Evolutionary conservation across 2,797 vertebrate genomes (phyloP).

Genomic region (Chromis chromis): DNA sequence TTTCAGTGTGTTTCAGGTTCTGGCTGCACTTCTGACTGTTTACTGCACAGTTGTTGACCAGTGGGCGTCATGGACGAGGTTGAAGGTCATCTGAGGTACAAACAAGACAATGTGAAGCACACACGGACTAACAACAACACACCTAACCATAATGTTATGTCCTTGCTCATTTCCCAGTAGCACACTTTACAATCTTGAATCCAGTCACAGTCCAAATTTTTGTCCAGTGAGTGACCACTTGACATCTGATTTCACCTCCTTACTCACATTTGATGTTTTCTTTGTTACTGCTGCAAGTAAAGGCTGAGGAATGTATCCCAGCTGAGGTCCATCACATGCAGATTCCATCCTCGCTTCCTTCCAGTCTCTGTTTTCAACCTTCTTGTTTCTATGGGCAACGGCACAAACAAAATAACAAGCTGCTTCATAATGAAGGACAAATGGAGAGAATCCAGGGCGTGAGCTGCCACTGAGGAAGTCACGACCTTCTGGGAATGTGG

Average conservation of each 20-base stretch:
- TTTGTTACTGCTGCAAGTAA: background rate
- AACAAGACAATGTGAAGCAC: background rate
- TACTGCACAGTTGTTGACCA: background rate
- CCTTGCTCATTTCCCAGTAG: background rate
- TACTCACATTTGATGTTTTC: conserved; percentile 2
- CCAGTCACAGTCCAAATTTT: background rate
- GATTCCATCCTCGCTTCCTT: conserved; percentile 43
- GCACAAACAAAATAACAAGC: conserved; percentile 50
- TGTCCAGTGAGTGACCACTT: background rate
- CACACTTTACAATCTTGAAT: background rate
- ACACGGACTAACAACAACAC: background rate
- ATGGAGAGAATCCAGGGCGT: background rate
- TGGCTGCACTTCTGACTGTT: background rate
- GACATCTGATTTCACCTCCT: background rate
- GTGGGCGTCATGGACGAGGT: background rate
- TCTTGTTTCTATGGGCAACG: conserved; percentile 55
- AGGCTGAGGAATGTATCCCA: conserved; percentile 27
- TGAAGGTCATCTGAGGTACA: background rate
- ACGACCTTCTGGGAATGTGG: background rate
- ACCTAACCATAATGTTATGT: background rate
- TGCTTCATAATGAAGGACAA: conserved; percentile 10
- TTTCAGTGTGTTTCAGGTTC: conserved; percentile 1
- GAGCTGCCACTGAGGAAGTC: conserved; percentile 6
- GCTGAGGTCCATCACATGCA: conserved; percentile 9
- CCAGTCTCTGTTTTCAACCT: conserved; percentile 50